Conservation (phyloP, 2,113 vertebrate genomes). For the Thunnus thynnus region DNA sequence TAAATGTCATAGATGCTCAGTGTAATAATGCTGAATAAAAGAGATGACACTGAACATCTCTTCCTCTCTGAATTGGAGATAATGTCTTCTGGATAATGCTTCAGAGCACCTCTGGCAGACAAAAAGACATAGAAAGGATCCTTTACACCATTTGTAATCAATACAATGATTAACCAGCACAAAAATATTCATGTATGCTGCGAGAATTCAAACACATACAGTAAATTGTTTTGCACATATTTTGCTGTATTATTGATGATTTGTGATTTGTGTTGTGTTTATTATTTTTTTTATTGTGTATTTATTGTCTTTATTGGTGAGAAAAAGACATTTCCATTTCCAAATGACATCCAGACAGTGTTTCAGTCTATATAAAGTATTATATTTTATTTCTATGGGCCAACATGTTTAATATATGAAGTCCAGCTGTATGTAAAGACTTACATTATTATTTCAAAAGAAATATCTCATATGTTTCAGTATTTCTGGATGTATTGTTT, state of each 20-base stretch:
- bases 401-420: not conserved
- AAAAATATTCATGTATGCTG: not conserved
- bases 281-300: not conserved
- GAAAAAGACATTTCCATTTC: not conserved
- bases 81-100: not conserved
- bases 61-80: not conserved
- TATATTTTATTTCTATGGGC: not conserved
- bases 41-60: not conserved
- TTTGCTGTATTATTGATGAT: not conserved
- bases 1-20: not conserved
- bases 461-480: not conserved
- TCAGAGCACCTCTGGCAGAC: not conserved
- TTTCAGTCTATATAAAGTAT: not conserved
- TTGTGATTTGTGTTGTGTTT: not conserved
- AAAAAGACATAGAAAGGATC: not conserved
- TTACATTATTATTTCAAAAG: not conserved
- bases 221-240: not conserved
- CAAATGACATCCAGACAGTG: not conserved
- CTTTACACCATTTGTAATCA: not conserved
- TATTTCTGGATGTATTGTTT: not conserved
- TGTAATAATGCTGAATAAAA: not conserved
- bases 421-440: not conserved
- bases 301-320: not conserved
- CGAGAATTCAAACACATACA: no score
- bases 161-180: not conserved